Conservation (phyloP, 2,888 invertebrate genomes). For the Dicyrtoma fusca region DNA sequence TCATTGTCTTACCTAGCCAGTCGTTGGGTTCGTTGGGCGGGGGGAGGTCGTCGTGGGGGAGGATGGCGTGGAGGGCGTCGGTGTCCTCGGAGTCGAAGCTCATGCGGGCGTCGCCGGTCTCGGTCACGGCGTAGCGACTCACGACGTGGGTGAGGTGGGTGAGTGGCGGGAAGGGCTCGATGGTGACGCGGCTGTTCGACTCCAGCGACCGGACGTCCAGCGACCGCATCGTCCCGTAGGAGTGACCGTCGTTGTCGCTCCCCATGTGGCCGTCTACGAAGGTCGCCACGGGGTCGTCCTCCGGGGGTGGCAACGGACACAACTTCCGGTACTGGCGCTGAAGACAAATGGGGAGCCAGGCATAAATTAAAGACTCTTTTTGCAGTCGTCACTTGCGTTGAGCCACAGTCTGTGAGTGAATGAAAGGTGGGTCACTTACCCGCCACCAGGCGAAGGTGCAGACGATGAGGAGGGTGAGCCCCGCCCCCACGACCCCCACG, state of each 20-base stretch:
- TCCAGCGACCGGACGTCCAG: no score
- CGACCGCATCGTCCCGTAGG: no score
- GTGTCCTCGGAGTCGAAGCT: conserved; percentile 22
- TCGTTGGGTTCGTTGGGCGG: conserved; percentile 37
- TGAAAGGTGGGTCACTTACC: no score
- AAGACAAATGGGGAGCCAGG: no score
- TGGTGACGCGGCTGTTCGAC: background rate
- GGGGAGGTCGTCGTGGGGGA: conserved; percentile 3
- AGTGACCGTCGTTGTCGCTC: no score
- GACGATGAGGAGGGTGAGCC: conserved; percentile 1
- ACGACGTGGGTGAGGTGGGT: background rate
- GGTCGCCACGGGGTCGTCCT: conserved; percentile 7
- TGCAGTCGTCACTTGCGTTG: background rate
- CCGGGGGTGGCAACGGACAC: conserved; percentile 10
- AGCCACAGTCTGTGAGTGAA: background rate
- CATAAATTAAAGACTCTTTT: no score
- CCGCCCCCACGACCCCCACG: background rate
- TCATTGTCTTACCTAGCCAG: conserved; percentile 47
- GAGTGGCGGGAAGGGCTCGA: conserved; percentile 13
- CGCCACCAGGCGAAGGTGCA: conserved; percentile 15
- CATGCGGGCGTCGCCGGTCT: conserved; percentile 30
- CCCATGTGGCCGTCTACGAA: background rate
- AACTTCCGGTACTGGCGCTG: conserved; percentile 17
- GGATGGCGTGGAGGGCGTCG: background rate
- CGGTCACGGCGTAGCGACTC: conserved; percentile 18